phyloP scores from a whole-genome alignment of 2,888 invertebrate species.

The Trichopoda pennipes region DNA sequence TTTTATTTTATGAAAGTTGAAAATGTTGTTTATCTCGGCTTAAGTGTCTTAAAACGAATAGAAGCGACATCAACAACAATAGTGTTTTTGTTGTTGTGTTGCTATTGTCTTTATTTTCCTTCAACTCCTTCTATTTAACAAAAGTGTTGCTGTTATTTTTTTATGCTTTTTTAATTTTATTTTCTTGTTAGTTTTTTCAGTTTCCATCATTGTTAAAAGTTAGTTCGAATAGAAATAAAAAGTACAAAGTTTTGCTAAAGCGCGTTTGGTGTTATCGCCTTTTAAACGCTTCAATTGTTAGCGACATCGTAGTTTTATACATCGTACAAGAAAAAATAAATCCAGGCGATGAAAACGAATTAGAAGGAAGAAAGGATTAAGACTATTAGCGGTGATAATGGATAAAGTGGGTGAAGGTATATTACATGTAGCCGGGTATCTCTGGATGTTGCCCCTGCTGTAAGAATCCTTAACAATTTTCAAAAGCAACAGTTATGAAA shows the following conservation, averaged over 20 bases:
- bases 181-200: conserved; percentile 20
- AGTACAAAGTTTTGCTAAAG: conserved; percentile 58
- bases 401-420: conserved; percentile 5
- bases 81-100: conserved; percentile 30
- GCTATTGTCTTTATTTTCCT: conserved; percentile 34
- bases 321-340: conserved; percentile 15
- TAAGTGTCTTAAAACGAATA: conserved; percentile 60
- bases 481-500: neutral
- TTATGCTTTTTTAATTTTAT: conserved; percentile 58
- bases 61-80: conserved; percentile 62
- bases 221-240: conserved; percentile 48
- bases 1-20: conserved; percentile 52
- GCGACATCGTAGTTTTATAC: conserved; percentile 28
- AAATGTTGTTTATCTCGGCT: conserved; percentile 67
- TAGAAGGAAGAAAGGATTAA: conserved; percentile 1
- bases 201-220: conserved; percentile 65
- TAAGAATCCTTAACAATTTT: conserved; percentile 7
- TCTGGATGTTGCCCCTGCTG: conserved; percentile 38
- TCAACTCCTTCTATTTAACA: conserved; percentile 28
- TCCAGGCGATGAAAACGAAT: conserved; percentile 4
- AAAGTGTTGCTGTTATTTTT: conserved; percentile 68
- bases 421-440: conserved; percentile 34
- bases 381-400: conserved; percentile 11
- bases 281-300: conserved; percentile 70
- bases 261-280: conserved; percentile 68